Conservation (phyloP, 2,113 vertebrate genomes). For the Peromyscus maniculatus region DNA sequence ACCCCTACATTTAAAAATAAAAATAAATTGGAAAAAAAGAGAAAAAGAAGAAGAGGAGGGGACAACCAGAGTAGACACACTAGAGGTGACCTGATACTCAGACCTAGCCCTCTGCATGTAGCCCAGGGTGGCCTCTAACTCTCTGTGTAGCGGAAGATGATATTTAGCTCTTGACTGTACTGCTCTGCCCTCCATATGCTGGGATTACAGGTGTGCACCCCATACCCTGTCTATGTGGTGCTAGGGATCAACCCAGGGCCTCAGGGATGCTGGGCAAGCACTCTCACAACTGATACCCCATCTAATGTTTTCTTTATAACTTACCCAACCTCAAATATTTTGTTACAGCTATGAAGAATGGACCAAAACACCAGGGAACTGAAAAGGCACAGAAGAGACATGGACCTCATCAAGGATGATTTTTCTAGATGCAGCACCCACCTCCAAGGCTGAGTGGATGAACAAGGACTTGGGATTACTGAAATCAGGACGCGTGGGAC, state of each 20-base stretch:
- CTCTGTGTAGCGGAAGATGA: not conserved
- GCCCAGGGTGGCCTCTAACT: not conserved
- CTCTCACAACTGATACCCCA: not conserved
- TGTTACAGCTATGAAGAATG: not conserved
- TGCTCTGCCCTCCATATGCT: not conserved
- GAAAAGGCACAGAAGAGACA: not conserved
- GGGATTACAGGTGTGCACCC: not conserved
- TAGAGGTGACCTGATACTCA: not conserved
- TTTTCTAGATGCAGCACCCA: not conserved
- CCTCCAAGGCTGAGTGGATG: not conserved
- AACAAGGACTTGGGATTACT: no score
- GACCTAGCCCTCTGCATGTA: no score
- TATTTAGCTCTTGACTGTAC: not conserved
- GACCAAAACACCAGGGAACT: not conserved
- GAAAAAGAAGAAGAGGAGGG: not conserved
- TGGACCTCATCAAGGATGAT: no score
- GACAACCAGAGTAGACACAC: not conserved
- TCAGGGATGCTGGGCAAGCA: no score
- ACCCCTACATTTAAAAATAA: not conserved
- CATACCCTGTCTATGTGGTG: not conserved
- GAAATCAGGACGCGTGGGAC: not conserved
- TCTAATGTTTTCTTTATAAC: not conserved
- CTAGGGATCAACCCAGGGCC: not conserved
- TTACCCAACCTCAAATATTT: not conserved
- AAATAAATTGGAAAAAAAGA: not conserved